phyloP scores from a whole-genome alignment of 2,797 vertebrate species.

The Catamblyrhynchus diadema region DNA sequence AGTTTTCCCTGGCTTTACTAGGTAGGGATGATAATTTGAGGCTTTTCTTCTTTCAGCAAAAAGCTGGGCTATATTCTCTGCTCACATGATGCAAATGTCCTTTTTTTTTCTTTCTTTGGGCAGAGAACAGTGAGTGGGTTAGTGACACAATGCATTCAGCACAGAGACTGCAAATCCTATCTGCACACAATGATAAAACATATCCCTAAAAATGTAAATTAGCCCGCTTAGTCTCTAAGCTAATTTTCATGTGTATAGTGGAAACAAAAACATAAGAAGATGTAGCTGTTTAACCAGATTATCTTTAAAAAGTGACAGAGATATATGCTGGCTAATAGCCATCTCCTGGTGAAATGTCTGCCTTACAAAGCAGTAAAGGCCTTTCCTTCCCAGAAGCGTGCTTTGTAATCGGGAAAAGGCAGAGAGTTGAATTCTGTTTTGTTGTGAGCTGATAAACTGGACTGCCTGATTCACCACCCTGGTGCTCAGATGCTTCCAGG shows the following conservation, averaged over 20 bases:
- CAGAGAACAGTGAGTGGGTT: not conserved
- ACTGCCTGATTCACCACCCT: not conserved
- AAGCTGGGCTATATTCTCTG: not conserved
- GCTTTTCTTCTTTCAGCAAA: not conserved
- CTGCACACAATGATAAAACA: conserved; percentile 55
- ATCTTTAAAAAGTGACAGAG: conserved; percentile 42
- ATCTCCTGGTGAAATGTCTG: conserved; percentile 9
- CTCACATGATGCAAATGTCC: not conserved
- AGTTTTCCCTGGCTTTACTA: not conserved
- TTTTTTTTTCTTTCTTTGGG: not conserved
- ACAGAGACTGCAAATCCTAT: conserved; percentile 41
- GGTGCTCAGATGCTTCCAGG: not conserved
- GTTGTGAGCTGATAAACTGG: not conserved
- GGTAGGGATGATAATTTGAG: not conserved
- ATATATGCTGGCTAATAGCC: conserved; percentile 49
- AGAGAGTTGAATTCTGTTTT: conserved; percentile 7
- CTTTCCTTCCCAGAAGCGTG: not conserved
- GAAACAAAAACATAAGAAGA: conserved; percentile 50
- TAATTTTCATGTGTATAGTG: conserved; percentile 61
- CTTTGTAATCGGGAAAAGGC: not conserved
- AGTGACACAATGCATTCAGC: not conserved
- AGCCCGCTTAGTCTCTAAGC: conserved; percentile 34
- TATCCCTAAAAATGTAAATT: conserved; percentile 59
- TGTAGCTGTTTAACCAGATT: conserved; percentile 66
- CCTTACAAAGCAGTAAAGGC: not conserved